Evolutionary conservation across 2,888 invertebrate genomes (phyloP), one percentile per base, ranked within the genome.

Genomic region (Brachyopa scutellaris): DNA sequence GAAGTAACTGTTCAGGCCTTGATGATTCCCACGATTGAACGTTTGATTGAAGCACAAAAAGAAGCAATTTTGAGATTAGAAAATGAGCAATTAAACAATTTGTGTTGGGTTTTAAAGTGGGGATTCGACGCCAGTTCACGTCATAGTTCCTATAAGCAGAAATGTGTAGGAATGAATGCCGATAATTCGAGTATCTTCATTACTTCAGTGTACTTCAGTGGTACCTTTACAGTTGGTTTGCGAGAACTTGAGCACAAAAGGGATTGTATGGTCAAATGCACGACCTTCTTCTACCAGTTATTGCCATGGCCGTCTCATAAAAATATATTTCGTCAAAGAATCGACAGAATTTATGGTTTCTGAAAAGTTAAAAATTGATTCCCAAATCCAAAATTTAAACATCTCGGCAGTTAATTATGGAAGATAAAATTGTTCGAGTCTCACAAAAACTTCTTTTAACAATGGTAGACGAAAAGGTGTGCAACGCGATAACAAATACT

Each of bases 161-260:
- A 45, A 21, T 45, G 4, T 21, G 45, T 45, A 45, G n/a, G 21
- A 45, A 45, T 21, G 45, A 21, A 23, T 19, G 21, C 45, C 9
- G 21, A 45, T 21, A 21, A 45, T 45, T 23, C 45, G 11, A 45
- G 21, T 45, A n/a, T n/a, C n/a, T 45, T 45, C n/a, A 45, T 45
- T 45, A 45, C n/a, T 45, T 45, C 45, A 11, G 21, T 45, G 15
- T n/a, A n/a, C n/a, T n/a, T n/a, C n/a, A n/a, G n/a, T n/a, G n/a
- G 15, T 17, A 15, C 40, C 15, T 19, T 15, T 42, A 17, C 40
- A 29, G 29, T 29, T 29, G 29, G 6, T 29, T 29, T 29, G 29
- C 29, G 29, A 29, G 29, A 29, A 29, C 29, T 29, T 29, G 8
- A 29, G 2, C 6, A 29, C 9, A 29, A 8, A 29, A 29, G 29